These are phyloP conservation scores for Mystacides longicornis DNA, from an alignment of 2,888 invertebrate species.

Conservation along the genomic window DNA sequence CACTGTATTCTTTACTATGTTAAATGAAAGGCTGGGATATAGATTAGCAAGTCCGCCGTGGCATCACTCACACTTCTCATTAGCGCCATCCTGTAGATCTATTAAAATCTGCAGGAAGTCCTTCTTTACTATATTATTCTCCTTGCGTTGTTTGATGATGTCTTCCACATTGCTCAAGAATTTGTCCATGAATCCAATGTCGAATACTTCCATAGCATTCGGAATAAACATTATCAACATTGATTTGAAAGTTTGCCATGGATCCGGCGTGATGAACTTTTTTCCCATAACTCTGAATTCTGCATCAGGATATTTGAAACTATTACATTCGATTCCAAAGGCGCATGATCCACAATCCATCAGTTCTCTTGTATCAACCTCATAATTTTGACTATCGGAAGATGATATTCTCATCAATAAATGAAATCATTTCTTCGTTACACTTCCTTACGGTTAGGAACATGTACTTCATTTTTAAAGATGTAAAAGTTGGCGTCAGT, in stretches of 20 bases:
- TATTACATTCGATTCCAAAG: constrained; percentile 44
- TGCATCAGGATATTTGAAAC: constrained; percentile 35
- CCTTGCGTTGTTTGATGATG: constrained; percentile 38
- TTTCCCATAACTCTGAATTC: constrained; percentile 31
- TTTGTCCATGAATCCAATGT: constrained; percentile 2
- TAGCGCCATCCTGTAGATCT: constrained; percentile 39
- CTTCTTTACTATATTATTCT: constrained; percentile 37
- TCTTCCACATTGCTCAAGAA: constrained; percentile 39
- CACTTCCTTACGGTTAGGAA: constrained; percentile 43
- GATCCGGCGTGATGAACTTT: constrained; percentile 22
- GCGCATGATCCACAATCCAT: constrained; percentile 39
- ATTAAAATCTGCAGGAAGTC: constrained; percentile 51
- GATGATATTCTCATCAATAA: background rate
- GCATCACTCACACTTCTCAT: no score
- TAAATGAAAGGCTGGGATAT: no score
- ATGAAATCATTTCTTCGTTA: constrained; percentile 35
- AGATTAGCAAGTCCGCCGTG: no score
- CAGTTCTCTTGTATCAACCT: constrained; percentile 18
- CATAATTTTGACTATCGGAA: background rate
- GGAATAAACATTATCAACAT: constrained; percentile 31
- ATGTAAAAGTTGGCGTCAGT: constrained; percentile 51
- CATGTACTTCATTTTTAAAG: constrained; percentile 52
- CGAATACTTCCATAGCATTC: background rate
- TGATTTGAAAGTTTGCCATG: background rate
- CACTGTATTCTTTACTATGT: no score